Percentiles rank a stretch among this genome's conserved stretches.
Evolutionary conservation across 2,888 invertebrate genomes (phyloP).

Genomic region (Nomada ruficornis): DNA sequence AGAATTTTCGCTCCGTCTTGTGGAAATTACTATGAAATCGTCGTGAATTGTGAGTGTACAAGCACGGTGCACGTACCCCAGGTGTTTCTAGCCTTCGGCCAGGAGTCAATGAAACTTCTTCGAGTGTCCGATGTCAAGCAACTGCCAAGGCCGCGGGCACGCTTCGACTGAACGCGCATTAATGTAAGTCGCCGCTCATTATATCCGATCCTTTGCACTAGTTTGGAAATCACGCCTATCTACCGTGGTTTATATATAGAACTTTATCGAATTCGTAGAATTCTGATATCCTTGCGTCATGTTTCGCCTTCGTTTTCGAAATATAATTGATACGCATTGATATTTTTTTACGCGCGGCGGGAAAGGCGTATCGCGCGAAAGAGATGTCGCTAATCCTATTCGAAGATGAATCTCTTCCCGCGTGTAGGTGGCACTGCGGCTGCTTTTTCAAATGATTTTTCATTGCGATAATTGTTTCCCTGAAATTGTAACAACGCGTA

Average conservation of each 20-base stretch:
- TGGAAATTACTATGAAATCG: not conserved
- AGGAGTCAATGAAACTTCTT: not conserved
- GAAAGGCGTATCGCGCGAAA: not conserved
- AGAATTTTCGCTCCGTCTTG: conserved; percentile 9
- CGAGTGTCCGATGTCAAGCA: not conserved
- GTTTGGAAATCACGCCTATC: not conserved
- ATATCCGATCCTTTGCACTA: not conserved
- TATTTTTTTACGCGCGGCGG: not conserved
- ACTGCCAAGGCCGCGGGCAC: not conserved
- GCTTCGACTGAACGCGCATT: not conserved
- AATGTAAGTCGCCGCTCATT: conserved; percentile 7
- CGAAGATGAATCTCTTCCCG: not conserved
- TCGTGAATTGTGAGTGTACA: not conserved
- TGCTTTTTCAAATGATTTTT: not conserved
- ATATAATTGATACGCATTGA: not conserved
- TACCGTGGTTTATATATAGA: not conserved
- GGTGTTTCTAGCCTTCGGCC: not conserved
- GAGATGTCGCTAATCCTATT: not conserved
- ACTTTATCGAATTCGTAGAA: not conserved
- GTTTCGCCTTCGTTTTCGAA: not conserved
- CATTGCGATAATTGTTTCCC: too few relatives aligned
- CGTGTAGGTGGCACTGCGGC: conserved; percentile 2
- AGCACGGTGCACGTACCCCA: not conserved
- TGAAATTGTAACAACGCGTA: too few relatives aligned
- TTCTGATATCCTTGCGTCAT: not conserved